Conservation (phyloP, 2,113 vertebrate species). For the Agapornis roseicollis region DNA sequence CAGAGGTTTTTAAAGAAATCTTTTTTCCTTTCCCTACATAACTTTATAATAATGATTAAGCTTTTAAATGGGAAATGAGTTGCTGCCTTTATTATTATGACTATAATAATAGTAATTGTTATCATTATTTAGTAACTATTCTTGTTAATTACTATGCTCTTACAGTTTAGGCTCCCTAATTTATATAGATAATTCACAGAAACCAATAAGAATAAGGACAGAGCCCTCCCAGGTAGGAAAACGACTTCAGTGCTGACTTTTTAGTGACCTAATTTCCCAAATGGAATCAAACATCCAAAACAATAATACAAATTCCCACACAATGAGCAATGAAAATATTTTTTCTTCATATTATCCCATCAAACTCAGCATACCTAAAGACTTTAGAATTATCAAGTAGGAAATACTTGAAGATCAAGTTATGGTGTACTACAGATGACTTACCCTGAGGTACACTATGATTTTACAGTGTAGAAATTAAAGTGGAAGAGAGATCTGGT, state of each 20-base stretch:
- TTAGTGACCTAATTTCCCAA: background rate
- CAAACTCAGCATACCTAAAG: background rate
- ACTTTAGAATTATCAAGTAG: background rate
- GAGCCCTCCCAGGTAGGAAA: background rate
- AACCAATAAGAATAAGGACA: background rate
- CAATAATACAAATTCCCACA: background rate
- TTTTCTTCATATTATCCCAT: background rate
- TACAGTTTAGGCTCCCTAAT: accelerated
- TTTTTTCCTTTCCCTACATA: background rate
- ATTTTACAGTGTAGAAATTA: background rate
- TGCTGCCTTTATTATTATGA: background rate
- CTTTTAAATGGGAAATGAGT: background rate
- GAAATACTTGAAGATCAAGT: background rate
- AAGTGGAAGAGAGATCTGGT: background rate
- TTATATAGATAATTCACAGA: background rate
- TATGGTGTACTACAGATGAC: background rate
- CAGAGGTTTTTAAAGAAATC: background rate
- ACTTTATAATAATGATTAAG: background rate
- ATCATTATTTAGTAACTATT: background rate
- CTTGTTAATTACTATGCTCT: background rate
- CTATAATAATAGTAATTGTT: background rate
- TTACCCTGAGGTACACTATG: background rate
- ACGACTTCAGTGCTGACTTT: background rate
- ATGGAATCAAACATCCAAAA: background rate
- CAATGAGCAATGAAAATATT: background rate